Conservation (phyloP, 2,888 invertebrate species). For the Himalopsyche kuldschensis region DNA sequence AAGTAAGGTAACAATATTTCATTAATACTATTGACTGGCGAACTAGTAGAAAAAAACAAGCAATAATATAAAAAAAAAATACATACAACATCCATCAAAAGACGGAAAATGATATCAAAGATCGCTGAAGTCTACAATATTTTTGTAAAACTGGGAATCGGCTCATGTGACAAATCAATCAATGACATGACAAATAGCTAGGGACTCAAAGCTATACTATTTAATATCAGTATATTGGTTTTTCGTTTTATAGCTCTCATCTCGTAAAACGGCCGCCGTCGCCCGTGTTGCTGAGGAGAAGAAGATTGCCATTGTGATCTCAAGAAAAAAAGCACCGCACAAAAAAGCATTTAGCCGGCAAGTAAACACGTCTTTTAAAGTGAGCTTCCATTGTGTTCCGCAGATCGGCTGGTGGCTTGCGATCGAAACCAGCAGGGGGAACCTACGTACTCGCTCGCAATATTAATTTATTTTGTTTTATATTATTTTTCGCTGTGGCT, state of each 20-base stretch:
- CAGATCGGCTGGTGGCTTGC: neutral
- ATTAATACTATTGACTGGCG: no score
- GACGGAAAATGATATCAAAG: no score
- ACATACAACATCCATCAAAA: no score
- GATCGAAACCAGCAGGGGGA: neutral
- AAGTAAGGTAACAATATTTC: no score
- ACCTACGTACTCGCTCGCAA: neutral
- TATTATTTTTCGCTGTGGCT: neutral
- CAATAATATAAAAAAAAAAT: no score
- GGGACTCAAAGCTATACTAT: no score
- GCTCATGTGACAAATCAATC: no score
- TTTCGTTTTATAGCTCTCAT: neutral
- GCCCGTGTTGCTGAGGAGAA: neutral
- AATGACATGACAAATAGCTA: no score
- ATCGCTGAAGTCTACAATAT: no score
- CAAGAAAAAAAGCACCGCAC: neutral
- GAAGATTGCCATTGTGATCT: neutral
- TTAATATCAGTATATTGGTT: no score
- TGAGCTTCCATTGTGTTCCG: constrained; percentile 9
- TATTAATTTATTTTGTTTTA: neutral
- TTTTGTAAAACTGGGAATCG: no score
- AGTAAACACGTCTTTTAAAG: constrained; percentile 21
- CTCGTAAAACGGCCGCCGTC: neutral
- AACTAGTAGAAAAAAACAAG: no score
- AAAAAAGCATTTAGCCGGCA: constrained; percentile 18